phyloP scores from a whole-genome alignment of 2,113 vertebrate species.

The Empidonax traillii region DNA sequence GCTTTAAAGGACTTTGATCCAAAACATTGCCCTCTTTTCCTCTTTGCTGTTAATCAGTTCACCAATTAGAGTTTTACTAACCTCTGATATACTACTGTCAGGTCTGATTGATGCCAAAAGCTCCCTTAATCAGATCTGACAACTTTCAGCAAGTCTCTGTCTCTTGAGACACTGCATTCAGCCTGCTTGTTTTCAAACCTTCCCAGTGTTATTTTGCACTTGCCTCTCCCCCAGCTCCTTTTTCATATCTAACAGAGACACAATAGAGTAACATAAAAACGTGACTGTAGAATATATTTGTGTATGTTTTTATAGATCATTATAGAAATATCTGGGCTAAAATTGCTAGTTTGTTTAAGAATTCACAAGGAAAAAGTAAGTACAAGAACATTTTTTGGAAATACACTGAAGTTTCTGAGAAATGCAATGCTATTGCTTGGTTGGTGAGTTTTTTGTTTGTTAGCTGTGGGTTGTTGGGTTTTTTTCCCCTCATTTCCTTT shows the following conservation, averaged over 20 bases:
- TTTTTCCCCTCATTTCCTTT: fast-evolving
- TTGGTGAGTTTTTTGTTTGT: not conserved
- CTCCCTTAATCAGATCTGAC: conserved; percentile 71
- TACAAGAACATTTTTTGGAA: not conserved
- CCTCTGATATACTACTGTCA: conserved; percentile 71
- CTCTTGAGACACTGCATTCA: conserved; percentile 58
- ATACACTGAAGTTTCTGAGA: not conserved
- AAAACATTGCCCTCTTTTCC: conserved; percentile 50
- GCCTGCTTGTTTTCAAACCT: conserved; percentile 42
- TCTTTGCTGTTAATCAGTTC: conserved; percentile 53
- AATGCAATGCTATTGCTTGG: not conserved
- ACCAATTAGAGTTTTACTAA: conserved; percentile 70
- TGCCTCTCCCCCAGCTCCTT: not conserved
- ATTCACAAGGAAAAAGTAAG: conserved; percentile 23
- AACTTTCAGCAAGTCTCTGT: conserved; percentile 51
- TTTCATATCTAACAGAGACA: not conserved
- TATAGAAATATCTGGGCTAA: conserved; percentile 36
- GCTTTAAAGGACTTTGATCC: conserved; percentile 60
- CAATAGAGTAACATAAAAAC: not conserved
- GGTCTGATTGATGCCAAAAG: conserved; percentile 70
- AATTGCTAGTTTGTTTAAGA: conserved; percentile 34
- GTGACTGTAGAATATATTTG: not conserved
- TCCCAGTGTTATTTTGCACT: not conserved
- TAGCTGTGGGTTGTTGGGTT: not conserved
- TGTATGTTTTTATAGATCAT: not conserved